phyloP scores from a whole-genome alignment of 2,113 vertebrate genomes.

The Spea multiplicata region DNA sequence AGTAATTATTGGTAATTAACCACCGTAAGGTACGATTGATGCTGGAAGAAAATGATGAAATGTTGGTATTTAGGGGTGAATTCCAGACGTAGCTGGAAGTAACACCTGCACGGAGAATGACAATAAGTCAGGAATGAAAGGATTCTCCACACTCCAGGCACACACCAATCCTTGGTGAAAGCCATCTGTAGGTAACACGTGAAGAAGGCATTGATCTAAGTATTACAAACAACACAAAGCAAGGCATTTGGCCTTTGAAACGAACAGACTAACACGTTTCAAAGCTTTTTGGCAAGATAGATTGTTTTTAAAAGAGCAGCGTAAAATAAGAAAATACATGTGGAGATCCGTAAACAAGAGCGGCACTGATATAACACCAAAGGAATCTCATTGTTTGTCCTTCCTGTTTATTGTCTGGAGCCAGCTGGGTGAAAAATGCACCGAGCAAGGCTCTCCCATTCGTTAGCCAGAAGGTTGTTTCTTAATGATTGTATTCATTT shows the following conservation, averaged over 20 bases:
- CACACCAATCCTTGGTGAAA: slow-evolving; percentile 51
- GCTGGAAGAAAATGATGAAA: not conserved
- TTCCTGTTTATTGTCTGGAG: slow-evolving; percentile 56
- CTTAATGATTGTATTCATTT: no score
- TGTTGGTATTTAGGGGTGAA: not conserved
- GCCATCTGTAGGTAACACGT: slow-evolving; percentile 54
- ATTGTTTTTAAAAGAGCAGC: slow-evolving; percentile 61
- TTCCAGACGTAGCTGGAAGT: slow-evolving; percentile 48
- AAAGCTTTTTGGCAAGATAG: slow-evolving; percentile 54
- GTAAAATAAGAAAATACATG: slow-evolving; percentile 55
- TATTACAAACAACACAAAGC: slow-evolving; percentile 55
- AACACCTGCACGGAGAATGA: slow-evolving; percentile 55
- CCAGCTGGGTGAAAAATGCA: slow-evolving; percentile 56
- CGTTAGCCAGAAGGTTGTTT: no score
- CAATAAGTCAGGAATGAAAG: slow-evolving; percentile 57
- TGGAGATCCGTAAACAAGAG: slow-evolving; percentile 59
- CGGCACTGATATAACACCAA: slow-evolving; percentile 58
- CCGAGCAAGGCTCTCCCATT: not conserved
- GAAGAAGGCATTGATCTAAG: slow-evolving; percentile 54
- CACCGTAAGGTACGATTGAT: no score
- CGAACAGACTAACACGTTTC: slow-evolving; percentile 63
- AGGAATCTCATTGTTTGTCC: slow-evolving; percentile 53
- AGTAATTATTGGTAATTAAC: no score
- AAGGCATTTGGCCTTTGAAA: slow-evolving; percentile 58
- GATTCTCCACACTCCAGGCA: slow-evolving; percentile 55